Evolutionary conservation across 2,888 invertebrate genomes (phyloP).

Genomic region (Nysson spinosus): DNA sequence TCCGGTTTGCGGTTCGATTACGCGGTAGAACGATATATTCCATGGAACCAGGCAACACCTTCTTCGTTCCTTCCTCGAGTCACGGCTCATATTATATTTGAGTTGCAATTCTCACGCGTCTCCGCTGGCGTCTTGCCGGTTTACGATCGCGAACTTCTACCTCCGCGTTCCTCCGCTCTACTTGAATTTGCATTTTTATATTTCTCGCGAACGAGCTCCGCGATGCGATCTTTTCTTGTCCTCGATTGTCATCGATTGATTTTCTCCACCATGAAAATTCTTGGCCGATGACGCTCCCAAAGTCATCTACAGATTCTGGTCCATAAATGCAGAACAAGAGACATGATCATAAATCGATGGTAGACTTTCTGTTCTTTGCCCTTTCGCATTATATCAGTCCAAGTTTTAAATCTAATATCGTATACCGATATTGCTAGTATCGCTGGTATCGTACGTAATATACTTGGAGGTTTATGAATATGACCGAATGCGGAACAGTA

Average conservation of each 20-base stretch:
- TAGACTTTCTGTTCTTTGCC: no score
- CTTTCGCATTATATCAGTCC: no score
- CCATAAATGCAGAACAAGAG: no score
- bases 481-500: constrained; percentile 1
- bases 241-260: constrained; percentile 42
- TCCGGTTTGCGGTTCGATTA: constrained; percentile 54
- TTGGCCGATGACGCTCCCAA: constrained; percentile 17
- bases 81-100: constrained; percentile 37
- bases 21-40: constrained; percentile 36
- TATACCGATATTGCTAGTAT: no score
- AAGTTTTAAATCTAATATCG: no score
- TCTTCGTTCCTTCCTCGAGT: constrained; percentile 25
- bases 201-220: constrained; percentile 62
- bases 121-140: constrained; percentile 47
- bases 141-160: constrained; percentile 54
- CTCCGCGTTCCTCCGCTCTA: constrained; percentile 32
- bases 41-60: constrained; percentile 11
- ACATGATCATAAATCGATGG: no score
- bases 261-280: constrained; percentile 38
- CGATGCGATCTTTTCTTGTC: constrained; percentile 29
- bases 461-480: constrained; percentile 23
- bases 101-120: constrained; percentile 46
- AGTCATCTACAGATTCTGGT: no score
- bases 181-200: constrained; percentile 72
- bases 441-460: no score